Base-by-base conservation (phyloP, 2,113 vertebrate genomes). In the Triplophysa tibetana region DNA sequence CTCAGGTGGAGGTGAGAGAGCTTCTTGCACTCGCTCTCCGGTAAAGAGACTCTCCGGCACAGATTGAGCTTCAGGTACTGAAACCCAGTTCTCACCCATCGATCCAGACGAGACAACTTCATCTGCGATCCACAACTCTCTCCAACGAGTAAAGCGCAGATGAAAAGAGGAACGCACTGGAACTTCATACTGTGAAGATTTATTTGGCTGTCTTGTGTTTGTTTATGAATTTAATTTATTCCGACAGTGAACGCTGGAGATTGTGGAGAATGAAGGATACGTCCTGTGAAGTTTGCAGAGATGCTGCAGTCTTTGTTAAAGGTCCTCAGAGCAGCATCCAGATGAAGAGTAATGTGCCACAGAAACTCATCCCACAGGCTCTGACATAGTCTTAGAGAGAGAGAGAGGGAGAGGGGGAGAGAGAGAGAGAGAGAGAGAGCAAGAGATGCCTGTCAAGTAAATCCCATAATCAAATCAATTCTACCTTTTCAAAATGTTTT, bases 61-160 rank as follows among this genome's bases (percentile, higher is more conserved):
- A 87, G 88, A 78, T 91, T 89, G 87, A 90, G 61, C 76, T 92
- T 91, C 81, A 94, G 81, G 4, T 90, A 90, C 86, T 93, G 92
- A 16, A 94, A 87, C 38, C 91, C 92, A 0, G 90, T 89, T 45
- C 88, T 90, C 9, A 91, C 92, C 93, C 92, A 93, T 50, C 89
- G 90, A 80, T 92, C 92, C 85, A 94, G 80, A 16, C 88, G 88
- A 13, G 82, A 73, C 19, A 78, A 67, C 74, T 82, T 85, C 45
- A 85, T 86, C 8, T 81, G 84, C 65, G 86, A 79, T 58, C 81
- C 84, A 61, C 73, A 54, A 12, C 65, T 80, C 43, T 67, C 70
- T 8, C 67, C 85, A 0, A 92, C 65, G 66, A 88, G 11, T 12
- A 91, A 73, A 81, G 89, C 73, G 60, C 26, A 87, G 17, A 61